Evolutionary conservation across 2,888 invertebrate species (phyloP).

Genomic region (Torymus aiolomorphi): DNA sequence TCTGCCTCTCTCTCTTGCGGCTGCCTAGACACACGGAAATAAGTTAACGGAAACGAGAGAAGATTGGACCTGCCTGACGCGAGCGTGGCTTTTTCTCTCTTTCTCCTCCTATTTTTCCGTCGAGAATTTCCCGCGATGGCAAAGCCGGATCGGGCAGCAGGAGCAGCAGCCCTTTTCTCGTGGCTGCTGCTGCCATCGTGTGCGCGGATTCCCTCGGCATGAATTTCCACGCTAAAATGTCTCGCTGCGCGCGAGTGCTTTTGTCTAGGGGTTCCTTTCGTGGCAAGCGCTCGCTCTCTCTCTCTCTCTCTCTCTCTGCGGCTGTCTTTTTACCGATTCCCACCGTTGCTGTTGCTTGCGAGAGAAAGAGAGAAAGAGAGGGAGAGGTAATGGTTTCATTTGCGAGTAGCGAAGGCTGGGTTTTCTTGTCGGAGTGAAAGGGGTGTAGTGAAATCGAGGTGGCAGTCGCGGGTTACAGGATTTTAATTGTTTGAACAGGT

Average conservation of each 20-base stretch:
- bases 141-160: conserved; percentile 51
- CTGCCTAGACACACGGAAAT: conserved; percentile 53
- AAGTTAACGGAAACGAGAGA: conserved; percentile 54
- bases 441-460: not conserved
- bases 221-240: conserved; percentile 46
- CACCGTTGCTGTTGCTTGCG: too few species aligned
- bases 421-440: not conserved
- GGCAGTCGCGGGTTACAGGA: not conserved
- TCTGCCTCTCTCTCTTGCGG: not conserved
- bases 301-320: not conserved
- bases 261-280: too few species aligned
- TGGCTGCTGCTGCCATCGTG: too few species aligned
- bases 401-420: too few species aligned
- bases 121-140: conserved; percentile 51
- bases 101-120: conserved; percentile 45
- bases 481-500: not conserved
- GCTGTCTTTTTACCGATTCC: not conserved
- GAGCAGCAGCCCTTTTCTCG: conserved; percentile 33
- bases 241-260: not conserved
- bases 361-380: too few species aligned
- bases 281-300: not conserved
- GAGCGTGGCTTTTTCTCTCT: conserved; percentile 23
- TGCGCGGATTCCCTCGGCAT: conserved; percentile 6
- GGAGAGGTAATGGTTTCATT: too few species aligned
- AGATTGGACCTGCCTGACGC: conserved; percentile 48